Percentiles rank a stretch among this genome's conserved stretches.
These are phyloP conservation scores for Gambusia affinis DNA, from an alignment of 2,113 vertebrate genomes.

Conservation along the genomic window DNA sequence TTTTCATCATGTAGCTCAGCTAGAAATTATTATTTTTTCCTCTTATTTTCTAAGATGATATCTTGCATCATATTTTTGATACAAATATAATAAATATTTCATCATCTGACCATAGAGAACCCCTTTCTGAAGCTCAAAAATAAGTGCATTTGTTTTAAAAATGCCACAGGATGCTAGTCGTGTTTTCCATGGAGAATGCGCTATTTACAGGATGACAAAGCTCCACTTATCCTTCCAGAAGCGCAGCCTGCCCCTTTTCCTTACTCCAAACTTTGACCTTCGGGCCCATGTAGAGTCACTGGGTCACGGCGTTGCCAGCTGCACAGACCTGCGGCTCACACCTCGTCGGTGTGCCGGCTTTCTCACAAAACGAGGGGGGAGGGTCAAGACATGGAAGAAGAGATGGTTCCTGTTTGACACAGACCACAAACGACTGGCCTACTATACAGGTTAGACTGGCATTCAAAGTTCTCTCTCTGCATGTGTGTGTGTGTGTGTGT, in stretches of 20 bases:
- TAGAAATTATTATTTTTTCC: neutral
- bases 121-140: neutral
- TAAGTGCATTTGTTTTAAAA: slow-evolving; percentile 6
- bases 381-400: slow-evolving; percentile 92
- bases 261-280: slow-evolving; percentile 83
- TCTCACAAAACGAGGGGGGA: slow-evolving; percentile 89
- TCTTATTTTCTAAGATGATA: neutral
- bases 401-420: slow-evolving; percentile 92
- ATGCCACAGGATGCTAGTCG: neutral
- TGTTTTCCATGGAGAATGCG: slow-evolving; percentile 11
- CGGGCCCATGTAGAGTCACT: slow-evolving; percentile 85
- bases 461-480: neutral
- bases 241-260: slow-evolving; percentile 70
- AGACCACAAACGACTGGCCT: slow-evolving; percentile 85
- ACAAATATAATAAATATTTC: neutral
- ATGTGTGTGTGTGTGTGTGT: neutral
- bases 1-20: neutral
- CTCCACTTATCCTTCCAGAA: slow-evolving; percentile 40
- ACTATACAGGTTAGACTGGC: slow-evolving; percentile 83
- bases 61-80: neutral
- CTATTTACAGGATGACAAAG: slow-evolving; percentile 12
- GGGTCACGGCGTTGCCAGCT: slow-evolving; percentile 84
- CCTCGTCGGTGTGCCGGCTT: slow-evolving; percentile 83
- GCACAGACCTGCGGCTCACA: slow-evolving; percentile 80
- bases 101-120: neutral